phyloP scores from a whole-genome alignment of 2,888 invertebrate species.

The Drosophila kokeensis region DNA sequence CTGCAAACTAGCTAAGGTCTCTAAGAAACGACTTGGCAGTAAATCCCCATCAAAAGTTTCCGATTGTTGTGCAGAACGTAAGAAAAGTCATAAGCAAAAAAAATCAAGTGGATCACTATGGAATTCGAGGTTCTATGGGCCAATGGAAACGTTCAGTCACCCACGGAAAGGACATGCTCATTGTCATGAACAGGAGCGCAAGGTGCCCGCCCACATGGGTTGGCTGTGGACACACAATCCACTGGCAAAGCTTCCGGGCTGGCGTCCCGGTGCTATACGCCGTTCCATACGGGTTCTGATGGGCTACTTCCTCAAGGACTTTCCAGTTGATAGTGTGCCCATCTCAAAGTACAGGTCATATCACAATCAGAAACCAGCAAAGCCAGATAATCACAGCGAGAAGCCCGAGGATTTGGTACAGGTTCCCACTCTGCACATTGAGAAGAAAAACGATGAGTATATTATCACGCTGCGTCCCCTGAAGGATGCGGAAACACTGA shows the following conservation, averaged over 20 bases:
- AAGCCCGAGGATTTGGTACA: conserved; percentile 67
- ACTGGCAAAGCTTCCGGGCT: conserved; percentile 70
- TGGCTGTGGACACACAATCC: conserved; percentile 88
- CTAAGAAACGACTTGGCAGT: background rate
- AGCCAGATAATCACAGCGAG: conserved; percentile 84
- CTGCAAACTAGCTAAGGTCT: conserved; percentile 32
- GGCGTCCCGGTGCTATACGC: conserved; percentile 83
- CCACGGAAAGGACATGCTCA: conserved; percentile 85
- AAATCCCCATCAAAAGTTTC: background rate
- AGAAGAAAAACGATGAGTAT: conserved; percentile 88
- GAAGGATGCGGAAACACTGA: conserved; percentile 87
- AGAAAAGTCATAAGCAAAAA: conserved; percentile 6
- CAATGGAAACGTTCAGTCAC: conserved; percentile 8
- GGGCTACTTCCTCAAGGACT: conserved; percentile 83
- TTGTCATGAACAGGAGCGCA: conserved; percentile 83
- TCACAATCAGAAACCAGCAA: conserved; percentile 36
- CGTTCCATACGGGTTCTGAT: conserved; percentile 83
- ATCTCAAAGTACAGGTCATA: conserved; percentile 78
- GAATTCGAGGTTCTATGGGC: conserved; percentile 50
- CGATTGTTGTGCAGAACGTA: conserved; percentile 4
- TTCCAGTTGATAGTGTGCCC: conserved; percentile 80
- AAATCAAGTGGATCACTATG: background rate
- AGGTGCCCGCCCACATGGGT: conserved; percentile 89
- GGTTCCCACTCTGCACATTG: conserved; percentile 88
- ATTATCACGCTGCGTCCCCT: conserved; percentile 89